These are phyloP conservation scores for Varanus komodoensis DNA, from an alignment of 2,113 vertebrate genomes.

Conservation along the genomic window DNA sequence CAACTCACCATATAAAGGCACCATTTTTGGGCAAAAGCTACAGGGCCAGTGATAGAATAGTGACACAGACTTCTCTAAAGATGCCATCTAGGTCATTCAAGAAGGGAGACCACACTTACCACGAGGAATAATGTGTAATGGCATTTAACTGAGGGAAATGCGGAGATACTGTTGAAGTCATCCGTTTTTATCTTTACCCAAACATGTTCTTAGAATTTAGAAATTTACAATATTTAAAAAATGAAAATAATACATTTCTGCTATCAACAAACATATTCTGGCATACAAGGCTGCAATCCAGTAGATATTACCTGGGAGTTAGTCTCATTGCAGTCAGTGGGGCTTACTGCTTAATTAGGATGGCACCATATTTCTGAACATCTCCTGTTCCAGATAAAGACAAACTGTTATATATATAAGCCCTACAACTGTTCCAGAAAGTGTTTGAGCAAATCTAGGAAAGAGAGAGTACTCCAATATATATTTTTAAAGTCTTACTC, in stretches of 20 bases:
- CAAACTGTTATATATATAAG: not conserved
- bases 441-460: not conserved
- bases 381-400: not conserved
- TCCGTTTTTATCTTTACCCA: not conserved
- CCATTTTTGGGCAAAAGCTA: constrained; percentile 52
- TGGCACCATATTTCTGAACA: not conserved
- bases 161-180: not conserved
- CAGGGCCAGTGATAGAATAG: constrained; percentile 28
- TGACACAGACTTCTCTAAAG: constrained; percentile 52
- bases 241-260: not conserved
- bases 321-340: no score
- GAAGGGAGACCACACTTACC: not conserved
- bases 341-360: not conserved
- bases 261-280: not conserved
- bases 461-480: not conserved
- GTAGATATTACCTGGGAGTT: no score
- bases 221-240: not conserved
- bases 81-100: constrained; percentile 51
- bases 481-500: not conserved
- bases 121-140: not conserved
- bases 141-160: not conserved
- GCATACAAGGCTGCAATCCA: no score
- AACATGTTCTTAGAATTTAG: not conserved
- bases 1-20: constrained; percentile 59
- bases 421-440: not conserved